A percentile compares a stretch with the other conserved stretches of the same genome.
phyloP scores from a whole-genome alignment of 2,888 invertebrate species.

The Tethea ocularis region DNA sequence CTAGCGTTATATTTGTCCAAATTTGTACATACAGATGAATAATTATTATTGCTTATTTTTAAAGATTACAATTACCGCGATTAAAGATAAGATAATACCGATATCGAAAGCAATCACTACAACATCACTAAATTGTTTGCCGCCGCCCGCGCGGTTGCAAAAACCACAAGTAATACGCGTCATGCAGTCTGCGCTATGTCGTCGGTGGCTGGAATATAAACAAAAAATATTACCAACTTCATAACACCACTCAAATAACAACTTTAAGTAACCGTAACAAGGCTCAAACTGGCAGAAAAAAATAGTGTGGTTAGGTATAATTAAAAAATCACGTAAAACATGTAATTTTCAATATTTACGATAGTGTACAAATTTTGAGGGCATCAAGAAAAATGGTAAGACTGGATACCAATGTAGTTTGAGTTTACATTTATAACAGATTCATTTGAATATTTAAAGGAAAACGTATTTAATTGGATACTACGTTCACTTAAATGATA shows the following conservation, averaged over 20 bases:
- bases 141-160: slow-evolving; percentile 58
- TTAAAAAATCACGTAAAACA: neutral
- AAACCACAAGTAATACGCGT: slow-evolving; percentile 72
- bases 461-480: slow-evolving; percentile 2
- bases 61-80: too few relatives aligned
- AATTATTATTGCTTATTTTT: too few relatives aligned
- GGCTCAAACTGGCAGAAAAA: slow-evolving; percentile 12
- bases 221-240: slow-evolving; percentile 45
- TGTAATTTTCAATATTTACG: neutral
- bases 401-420: neutral
- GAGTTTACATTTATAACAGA: neutral
- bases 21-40: too few relatives aligned
- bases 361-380: neutral
- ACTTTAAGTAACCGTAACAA: slow-evolving; percentile 33
- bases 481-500: neutral
- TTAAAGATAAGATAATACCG: too few relatives aligned
- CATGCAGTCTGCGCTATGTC: slow-evolving; percentile 71
- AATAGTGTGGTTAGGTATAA: slow-evolving; percentile 4
- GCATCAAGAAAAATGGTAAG: slow-evolving; percentile 1
- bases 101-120: slow-evolving; percentile 11
- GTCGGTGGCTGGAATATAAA: slow-evolving; percentile 54
- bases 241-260: slow-evolving; percentile 23
- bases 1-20: neutral
- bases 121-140: slow-evolving; percentile 63
- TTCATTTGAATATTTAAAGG: neutral